Conservation (phyloP, 2,797 vertebrate species). For the Kryptopterus vitreolus region DNA sequence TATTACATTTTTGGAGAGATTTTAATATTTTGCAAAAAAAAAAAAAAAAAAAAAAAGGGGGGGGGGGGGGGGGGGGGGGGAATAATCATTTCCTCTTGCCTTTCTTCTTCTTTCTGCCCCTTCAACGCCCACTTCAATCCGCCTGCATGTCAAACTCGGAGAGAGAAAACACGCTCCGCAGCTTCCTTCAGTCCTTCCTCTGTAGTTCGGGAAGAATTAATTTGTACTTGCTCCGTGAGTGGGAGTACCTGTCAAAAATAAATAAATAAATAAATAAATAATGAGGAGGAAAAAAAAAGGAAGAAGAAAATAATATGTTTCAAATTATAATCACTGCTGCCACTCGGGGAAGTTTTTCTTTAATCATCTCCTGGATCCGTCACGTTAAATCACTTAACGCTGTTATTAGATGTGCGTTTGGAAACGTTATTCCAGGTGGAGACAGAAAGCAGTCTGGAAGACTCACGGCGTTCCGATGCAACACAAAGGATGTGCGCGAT, state of each 20-base stretch:
- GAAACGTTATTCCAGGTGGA: conserved; percentile 19
- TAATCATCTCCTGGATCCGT: conserved; percentile 29
- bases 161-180: background rate
- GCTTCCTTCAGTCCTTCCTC: conserved; percentile 6
- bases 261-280: too few relatives aligned
- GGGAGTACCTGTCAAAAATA: conserved; percentile 32
- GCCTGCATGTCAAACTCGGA: background rate
- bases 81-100: too few relatives aligned
- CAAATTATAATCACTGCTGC: conserved; percentile 24
- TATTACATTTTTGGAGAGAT: background rate
- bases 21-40: background rate
- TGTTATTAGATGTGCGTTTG: conserved; percentile 21
- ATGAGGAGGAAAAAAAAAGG: background rate
- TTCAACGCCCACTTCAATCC: background rate
- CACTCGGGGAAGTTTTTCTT: conserved; percentile 21
- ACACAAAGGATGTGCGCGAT: too few relatives aligned
- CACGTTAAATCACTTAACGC: conserved; percentile 18
- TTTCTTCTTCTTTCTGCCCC: background rate
- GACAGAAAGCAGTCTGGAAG: background rate
- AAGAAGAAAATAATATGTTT: conserved; percentile 21
- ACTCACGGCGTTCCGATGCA: background rate
- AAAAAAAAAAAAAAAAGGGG: background rate
- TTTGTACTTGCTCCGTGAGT: conserved; percentile 6
- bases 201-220: conserved; percentile 20
- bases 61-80: too few relatives aligned